Evolutionary conservation across 2,797 vertebrate genomes (phyloP).

Genomic region (Hyperoplus lanceolatus): DNA sequence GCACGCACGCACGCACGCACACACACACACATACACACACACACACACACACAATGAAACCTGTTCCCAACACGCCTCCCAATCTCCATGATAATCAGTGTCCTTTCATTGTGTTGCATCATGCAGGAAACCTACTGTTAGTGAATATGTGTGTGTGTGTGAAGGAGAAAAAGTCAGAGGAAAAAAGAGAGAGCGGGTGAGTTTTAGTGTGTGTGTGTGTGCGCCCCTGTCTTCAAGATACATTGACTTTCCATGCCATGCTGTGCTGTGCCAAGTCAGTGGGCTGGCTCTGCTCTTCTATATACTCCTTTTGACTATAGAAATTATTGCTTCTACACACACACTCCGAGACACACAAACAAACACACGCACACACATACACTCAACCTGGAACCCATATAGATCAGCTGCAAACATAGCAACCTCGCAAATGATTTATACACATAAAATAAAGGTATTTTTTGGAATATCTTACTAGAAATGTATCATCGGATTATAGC

Average conservation of each 20-base stretch:
- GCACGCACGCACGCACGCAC: background rate
- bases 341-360: background rate
- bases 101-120: conserved; percentile 83
- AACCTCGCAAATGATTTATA: conserved; percentile 14
- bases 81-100: conserved; percentile 76
- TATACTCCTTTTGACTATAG: conserved; percentile 45
- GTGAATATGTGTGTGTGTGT: conserved; percentile 46
- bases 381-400: background rate
- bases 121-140: conserved; percentile 68
- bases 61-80: conserved; percentile 59
- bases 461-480: background rate
- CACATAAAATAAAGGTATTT: conserved; percentile 6
- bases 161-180: conserved; percentile 59
- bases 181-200: conserved; percentile 33
- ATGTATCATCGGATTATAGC: background rate
- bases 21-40: conserved; percentile 39
- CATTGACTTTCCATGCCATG: conserved; percentile 29
- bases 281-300: conserved; percentile 50
- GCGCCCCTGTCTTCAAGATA: conserved; percentile 38
- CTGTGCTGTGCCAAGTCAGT: conserved; percentile 65
- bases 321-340: conserved; percentile 38
- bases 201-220: conserved; percentile 5
- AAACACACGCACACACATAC: conserved; percentile 18
- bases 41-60: conserved; percentile 46
- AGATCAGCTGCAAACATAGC: conserved; percentile 17